Base-by-base conservation (phyloP, 2,888 invertebrate genomes). In the Microctonus aethiopoides region DNA sequence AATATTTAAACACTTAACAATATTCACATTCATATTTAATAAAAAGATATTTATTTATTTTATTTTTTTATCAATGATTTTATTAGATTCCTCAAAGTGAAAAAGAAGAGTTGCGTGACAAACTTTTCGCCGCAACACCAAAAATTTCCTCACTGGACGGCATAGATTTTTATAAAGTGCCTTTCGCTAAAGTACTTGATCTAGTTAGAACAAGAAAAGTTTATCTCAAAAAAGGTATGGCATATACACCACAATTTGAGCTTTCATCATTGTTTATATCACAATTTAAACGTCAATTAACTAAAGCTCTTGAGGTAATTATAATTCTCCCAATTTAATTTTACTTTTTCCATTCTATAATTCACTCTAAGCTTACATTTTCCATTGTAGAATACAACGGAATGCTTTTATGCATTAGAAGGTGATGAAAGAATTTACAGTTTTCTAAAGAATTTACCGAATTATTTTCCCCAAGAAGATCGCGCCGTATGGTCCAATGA, bases 241-340 rank as follows among this genome's bases (percentile, higher is more conserved):
- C 97, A 0, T 99, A 94, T 85, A 93, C 99, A 59, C 93, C 95
- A 0, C 91, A 92, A 72, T 90, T 89, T 75, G 98, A 98, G 78
- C 90, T 99, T 78, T 90, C 94, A 59, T 93, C 94, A 7, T 92
- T 98, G 61, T 89, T 99, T 54, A 89, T 92, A 34, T 91, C 93
- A 3, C 90, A 92, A 75, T 97, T 94, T 84, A 90, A 95, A 79
- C 89, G 90, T 34, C 89, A 91, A 77, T 88, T 97, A 64, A 91
- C 91, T 67, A 91, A 91, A 78, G 90, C 91, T 65, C 88, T 97
- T 74, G 89, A 90, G 76, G 90, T 95, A 83, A 85, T n/a, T n/a
- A 87, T 34, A 41, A 54, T 7, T 29, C 59, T 51, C 46, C 5
- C 57, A 39, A 20, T 13, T 51, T 29, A n/a, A 63, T 52, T 29